Conservation (phyloP, 2,113 vertebrate species). For the Platichthys stellatus region DNA sequence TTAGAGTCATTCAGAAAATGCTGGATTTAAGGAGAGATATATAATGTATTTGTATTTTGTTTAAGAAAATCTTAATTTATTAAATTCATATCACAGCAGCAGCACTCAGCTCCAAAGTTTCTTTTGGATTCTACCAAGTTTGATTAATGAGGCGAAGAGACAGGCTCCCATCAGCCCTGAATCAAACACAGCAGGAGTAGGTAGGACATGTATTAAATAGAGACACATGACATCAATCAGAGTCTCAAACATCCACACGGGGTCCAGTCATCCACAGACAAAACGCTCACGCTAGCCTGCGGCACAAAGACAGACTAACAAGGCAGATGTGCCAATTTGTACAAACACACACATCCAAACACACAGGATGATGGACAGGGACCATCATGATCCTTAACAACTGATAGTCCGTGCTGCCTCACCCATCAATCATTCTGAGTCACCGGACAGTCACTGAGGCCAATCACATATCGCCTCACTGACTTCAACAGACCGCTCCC, state of each 20-base stretch:
- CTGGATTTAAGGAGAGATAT: background rate
- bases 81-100: background rate
- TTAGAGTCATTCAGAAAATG: background rate
- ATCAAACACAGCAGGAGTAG: constrained; percentile 65
- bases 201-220: constrained; percentile 56
- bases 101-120: constrained; percentile 20
- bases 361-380: constrained; percentile 67
- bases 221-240: constrained; percentile 68
- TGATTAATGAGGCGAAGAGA: constrained; percentile 69
- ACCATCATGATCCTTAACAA: constrained; percentile 70
- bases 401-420: constrained; percentile 59
- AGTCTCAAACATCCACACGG: constrained; percentile 40
- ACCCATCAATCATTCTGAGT: constrained; percentile 67
- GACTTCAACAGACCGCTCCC: constrained; percentile 20
- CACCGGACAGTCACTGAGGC: constrained; percentile 46
- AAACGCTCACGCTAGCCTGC: constrained; percentile 65
- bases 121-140: constrained; percentile 33
- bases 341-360: constrained; percentile 31
- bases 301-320: constrained; percentile 41
- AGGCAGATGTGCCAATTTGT: constrained; percentile 36
- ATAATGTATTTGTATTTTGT: background rate
- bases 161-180: constrained; percentile 50
- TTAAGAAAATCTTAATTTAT: background rate
- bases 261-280: constrained; percentile 39
- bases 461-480: constrained; percentile 44